Conservation (phyloP, 2,888 invertebrate species). For the Gryllus longicercus region DNA sequence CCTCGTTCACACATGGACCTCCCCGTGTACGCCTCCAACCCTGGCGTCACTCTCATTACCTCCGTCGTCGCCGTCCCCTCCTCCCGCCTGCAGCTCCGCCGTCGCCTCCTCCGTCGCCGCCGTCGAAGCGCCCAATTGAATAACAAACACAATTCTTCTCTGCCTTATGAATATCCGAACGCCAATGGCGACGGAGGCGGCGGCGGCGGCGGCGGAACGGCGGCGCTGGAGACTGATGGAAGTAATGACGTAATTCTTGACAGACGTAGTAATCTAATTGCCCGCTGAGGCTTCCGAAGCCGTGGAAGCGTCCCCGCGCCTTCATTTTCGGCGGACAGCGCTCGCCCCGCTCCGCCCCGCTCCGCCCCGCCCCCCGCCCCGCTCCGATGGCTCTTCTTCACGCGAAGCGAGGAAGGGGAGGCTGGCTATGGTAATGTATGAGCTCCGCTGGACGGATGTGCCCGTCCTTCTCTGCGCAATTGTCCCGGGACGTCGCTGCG, state of each 20-base stretch:
- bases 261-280: not conserved
- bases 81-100: no score
- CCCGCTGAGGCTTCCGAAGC: not conserved
- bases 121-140: not conserved
- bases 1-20: no score
- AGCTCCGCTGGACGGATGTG: no score
- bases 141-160: slow-evolving; percentile 2
- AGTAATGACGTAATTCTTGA: slow-evolving; percentile 12
- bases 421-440: no score
- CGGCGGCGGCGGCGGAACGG: not conserved
- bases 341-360: not conserved
- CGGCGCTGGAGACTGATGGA: not conserved
- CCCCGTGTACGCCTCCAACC: no score
- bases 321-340: not conserved
- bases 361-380: not conserved
- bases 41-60: no score
- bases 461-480: no score
- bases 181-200: not conserved
- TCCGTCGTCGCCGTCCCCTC: no score
- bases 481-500: no score
- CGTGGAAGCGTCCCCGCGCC: not conserved
- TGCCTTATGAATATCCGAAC: not conserved
- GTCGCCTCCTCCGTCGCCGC: no score
- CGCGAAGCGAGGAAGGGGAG: no score
- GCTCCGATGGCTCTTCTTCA: not conserved